Base-by-base conservation (phyloP, 2,113 vertebrate species). In the Illadopsis cleaveri region DNA sequence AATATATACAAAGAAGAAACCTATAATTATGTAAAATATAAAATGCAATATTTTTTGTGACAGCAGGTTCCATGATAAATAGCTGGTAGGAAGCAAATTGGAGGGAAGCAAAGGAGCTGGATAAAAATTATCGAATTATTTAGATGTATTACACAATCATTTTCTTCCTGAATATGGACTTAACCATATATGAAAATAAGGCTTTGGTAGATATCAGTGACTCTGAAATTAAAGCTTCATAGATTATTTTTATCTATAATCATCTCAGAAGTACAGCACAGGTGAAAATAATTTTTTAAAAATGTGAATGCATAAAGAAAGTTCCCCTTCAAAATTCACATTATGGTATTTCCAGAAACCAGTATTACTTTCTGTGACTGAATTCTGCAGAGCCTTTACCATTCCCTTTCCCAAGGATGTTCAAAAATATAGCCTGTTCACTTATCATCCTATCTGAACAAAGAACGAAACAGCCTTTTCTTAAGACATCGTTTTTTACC, bases 401-500 rank as follows among this genome's bases (percentile, higher is more conserved):
- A 58, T 22, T 72, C 30, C 27, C 27, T 75, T 78, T 91, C 48
- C 54, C 65, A 72, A 76, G 79, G 86, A 79, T 79, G 21, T 77
- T 56, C 64, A 88, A 72, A 93, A 77, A 83, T 77, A 88, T 24
- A 58, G 73, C 20, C 27, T 54, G 37, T 37, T 83, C 64, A 33
- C 54, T 95, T 85, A 86, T 77, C 37, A 10, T 92, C n/a, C 57
- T 53, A 50, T 61, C 61, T 61, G 70, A 89, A 68, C 61, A 92
- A 91, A 92, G 89, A 76, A 82, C 33, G 20, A 53, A 85, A 45
- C 3, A 5, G 21, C 12, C 23, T 93, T 95, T 91, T 89, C 78
- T 79, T 82, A 83, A 93, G 73, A 56, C 65, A 95, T 61, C 65
- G 45, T 27, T 77, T 96, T 95, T 92, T 80, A 53, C 62, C 44